Evolutionary conservation across 2,888 invertebrate species (phyloP).

Genomic region (Zygogramma bicolorata): DNA sequence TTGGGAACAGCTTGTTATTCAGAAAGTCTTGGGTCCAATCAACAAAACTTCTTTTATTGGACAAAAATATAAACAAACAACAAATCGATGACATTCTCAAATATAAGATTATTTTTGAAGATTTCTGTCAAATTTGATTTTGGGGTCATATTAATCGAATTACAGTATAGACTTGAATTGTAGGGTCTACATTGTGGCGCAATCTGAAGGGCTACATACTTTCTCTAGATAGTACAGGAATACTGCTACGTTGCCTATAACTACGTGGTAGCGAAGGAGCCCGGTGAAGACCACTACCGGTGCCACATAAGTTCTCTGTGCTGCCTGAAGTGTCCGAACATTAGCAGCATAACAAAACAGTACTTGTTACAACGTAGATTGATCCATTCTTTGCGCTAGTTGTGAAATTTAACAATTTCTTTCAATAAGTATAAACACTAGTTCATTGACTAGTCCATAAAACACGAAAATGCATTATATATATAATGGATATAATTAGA

Average conservation of each 20-base stretch:
- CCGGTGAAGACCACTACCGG: conserved; percentile 69
- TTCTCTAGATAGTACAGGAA: conserved; percentile 69
- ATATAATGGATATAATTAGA: too few species aligned
- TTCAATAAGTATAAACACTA: background rate
- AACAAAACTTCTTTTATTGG: too few species aligned
- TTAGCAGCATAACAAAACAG: conserved; percentile 18
- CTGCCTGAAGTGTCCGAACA: conserved; percentile 65
- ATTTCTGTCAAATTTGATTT: too few species aligned
- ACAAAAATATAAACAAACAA: too few species aligned
- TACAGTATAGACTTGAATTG: too few species aligned
- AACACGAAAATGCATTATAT: too few species aligned
- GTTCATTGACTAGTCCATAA: background rate
- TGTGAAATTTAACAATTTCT: background rate
- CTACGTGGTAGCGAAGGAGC: conserved; percentile 73
- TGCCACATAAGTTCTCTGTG: conserved; percentile 71
- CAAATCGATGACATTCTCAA: too few species aligned
- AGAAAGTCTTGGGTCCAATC: too few species aligned
- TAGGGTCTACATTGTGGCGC: too few species aligned
- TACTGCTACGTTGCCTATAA: conserved; percentile 73
- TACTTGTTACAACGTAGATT: background rate
- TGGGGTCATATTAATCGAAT: too few species aligned
- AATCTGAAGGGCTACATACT: conserved; percentile 57
- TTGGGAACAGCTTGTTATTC: too few species aligned
- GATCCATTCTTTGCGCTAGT: background rate
- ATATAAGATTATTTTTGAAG: too few species aligned